These are phyloP conservation scores for Danionella dracula DNA, from an alignment of 2,797 vertebrate species.

Conservation along the genomic window DNA sequence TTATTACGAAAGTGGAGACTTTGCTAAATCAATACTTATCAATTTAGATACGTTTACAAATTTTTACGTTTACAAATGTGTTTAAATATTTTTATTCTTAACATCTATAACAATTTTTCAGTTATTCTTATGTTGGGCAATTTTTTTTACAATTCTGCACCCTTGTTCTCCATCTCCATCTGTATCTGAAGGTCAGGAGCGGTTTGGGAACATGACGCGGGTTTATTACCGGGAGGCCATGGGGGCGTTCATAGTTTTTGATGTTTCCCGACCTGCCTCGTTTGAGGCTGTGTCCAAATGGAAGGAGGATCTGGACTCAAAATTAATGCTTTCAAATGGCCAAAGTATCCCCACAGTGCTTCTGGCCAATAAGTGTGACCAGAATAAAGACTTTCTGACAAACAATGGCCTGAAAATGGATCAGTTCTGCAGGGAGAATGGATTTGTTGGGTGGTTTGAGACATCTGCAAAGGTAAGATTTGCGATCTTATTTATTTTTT, in stretches of 20 bases:
- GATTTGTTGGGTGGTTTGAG: conserved; percentile 94
- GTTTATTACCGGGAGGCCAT: conserved; percentile 98
- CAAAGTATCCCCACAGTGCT: conserved; percentile 87
- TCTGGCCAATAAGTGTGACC: conserved; percentile 96
- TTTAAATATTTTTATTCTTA: no score
- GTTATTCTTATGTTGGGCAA: not conserved
- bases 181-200: conserved; percentile 82
- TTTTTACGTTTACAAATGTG: no score
- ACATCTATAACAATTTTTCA: no score
- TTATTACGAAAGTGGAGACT: no score
- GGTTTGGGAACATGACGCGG: conserved; percentile 98
- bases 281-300: conserved; percentile 96
- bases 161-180: not conserved
- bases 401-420: conserved; percentile 90
- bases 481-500: not conserved
- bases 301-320: conserved; percentile 98
- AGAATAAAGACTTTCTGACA: conserved; percentile 79
- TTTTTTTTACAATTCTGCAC: not conserved
- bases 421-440: conserved; percentile 95
- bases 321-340: conserved; percentile 85
- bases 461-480: conserved; percentile 91
- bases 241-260: conserved; percentile 95
- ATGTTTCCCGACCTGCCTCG: conserved; percentile 87
- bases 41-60: no score
- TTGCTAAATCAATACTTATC: no score